These are phyloP conservation scores for Merodon equestris DNA, from an alignment of 2,888 invertebrate species.

Conservation along the genomic window DNA sequence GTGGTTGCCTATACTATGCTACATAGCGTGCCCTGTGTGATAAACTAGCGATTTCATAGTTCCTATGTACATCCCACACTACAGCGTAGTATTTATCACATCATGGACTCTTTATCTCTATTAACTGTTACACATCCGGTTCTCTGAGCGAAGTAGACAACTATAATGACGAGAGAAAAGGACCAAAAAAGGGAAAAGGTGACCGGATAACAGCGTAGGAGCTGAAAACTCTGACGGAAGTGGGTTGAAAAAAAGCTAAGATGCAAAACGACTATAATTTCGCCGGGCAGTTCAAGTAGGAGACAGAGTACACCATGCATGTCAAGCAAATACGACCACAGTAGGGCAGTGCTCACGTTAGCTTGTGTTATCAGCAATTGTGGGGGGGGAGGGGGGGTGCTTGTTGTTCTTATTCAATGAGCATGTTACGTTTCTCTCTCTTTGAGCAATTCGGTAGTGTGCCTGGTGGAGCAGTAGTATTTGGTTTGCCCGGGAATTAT, in stretches of 20 bases:
- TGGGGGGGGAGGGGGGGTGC: constrained; percentile 24
- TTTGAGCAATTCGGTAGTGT: constrained; percentile 5
- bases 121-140: constrained; percentile 63
- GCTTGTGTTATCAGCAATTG: constrained; percentile 24
- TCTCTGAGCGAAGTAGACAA: constrained; percentile 18
- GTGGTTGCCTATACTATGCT: too few relatives aligned
- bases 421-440: constrained; percentile 30
- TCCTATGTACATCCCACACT: constrained; percentile 1
- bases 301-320: too few relatives aligned
- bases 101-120: constrained; percentile 50
- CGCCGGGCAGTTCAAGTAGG: constrained; percentile 22
- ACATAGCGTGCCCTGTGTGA: too few relatives aligned
- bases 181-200: too few relatives aligned
- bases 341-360: constrained; percentile 14
- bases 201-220: not conserved
- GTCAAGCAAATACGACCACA: too few relatives aligned
- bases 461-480: constrained; percentile 31
- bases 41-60: too few relatives aligned
- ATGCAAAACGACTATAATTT: constrained; percentile 42
- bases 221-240: constrained; percentile 23
- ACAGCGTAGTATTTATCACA: constrained; percentile 53
- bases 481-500: constrained; percentile 63
- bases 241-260: constrained; percentile 44
- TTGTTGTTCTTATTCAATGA: constrained; percentile 20
- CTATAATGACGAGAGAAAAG: too few relatives aligned